phyloP scores from a whole-genome alignment of 2,888 invertebrate species.

The Ormyrus pomaceus region DNA sequence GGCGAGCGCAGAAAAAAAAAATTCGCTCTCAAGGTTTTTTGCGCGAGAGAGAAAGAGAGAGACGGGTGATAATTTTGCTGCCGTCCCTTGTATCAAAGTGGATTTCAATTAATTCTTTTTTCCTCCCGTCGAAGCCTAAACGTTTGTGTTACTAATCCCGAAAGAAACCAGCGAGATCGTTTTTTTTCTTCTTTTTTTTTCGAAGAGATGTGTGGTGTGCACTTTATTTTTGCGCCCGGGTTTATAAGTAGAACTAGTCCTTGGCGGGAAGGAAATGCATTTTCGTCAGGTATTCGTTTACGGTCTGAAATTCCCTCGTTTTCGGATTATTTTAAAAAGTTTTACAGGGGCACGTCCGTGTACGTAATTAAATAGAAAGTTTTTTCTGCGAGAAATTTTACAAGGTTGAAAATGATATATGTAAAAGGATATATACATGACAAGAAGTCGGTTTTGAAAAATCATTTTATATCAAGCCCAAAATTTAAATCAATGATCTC shows the following conservation, averaged over 20 bases:
- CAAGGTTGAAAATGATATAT: too few relatives aligned
- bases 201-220: background rate
- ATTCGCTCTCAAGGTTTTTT: conserved; percentile 43
- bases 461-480: too few relatives aligned
- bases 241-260: conserved; percentile 20
- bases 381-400: too few relatives aligned
- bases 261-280: conserved; percentile 9
- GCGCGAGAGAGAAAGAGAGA: conserved; percentile 1
- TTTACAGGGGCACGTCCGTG: too few relatives aligned
- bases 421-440: too few relatives aligned
- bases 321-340: too few relatives aligned
- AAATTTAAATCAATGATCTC: too few relatives aligned
- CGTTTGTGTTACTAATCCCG: conserved; percentile 29
- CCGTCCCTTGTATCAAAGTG: conserved; percentile 8
- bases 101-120: conserved; percentile 45
- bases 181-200: background rate
- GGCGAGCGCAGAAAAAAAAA: conserved; percentile 15
- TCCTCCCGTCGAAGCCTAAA: conserved; percentile 12
- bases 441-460: too few relatives aligned
- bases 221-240: conserved; percentile 1
- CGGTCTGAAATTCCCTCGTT: too few relatives aligned
- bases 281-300: background rate
- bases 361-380: too few relatives aligned
- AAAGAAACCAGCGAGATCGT: conserved; percentile 27
- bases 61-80: conserved; percentile 27